Evolutionary conservation across 2,888 invertebrate species (phyloP), one percentile per base, ranked within the genome.

Genomic region (Seira sanloemensis): DNA sequence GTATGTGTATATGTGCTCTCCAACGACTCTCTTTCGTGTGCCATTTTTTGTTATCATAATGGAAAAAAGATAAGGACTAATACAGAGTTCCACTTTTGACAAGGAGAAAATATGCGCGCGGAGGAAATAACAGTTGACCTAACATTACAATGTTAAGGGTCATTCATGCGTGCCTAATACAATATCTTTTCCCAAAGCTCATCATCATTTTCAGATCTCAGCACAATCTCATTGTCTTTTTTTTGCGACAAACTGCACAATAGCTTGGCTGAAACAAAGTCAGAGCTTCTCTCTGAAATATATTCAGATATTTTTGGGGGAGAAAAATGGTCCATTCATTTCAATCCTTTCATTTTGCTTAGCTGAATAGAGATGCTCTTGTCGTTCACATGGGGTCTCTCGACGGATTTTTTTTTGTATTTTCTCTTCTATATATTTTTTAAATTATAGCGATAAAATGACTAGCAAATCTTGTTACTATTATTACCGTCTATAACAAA

Each of bases 391-490:
- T 75, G 75, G 69, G 75, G 71, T 58, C 75, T 75, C 81, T 81
- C 67, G 67, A 69, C 65, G 46, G 69, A 74, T 69, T 81, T 74
- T 69, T 65, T 74, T n/a, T n/a, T n/a, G n/a, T n/a, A n/a, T n/a
- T 4, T 67, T 65, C 37, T 54, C 37, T 12, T 37, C 37, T 4
- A 37, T 37, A 37, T 37, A 37, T 37, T 7, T 21, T 4, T 68
- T 67, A 66, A 80, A 74, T 80, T 80, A 72, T 78, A 72, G 65
- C 78, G 71, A 78, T 78, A 72, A 78, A 78, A 72, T 78, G 78
- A 66, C 72, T 72, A 37, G 71, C 25, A 37, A 65, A 25, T 27
- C 68, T 68, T 54, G 78, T 71, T 69, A 76, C 65, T 67, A 46
- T 25, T 76, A 76, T 76, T 46, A 76, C 66, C 46, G 50, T 46